Percentiles rank a stretch among this genome's conserved stretches.
phyloP scores from a whole-genome alignment of 2,888 invertebrate species.

The Ectropis crepuscularia region DNA sequence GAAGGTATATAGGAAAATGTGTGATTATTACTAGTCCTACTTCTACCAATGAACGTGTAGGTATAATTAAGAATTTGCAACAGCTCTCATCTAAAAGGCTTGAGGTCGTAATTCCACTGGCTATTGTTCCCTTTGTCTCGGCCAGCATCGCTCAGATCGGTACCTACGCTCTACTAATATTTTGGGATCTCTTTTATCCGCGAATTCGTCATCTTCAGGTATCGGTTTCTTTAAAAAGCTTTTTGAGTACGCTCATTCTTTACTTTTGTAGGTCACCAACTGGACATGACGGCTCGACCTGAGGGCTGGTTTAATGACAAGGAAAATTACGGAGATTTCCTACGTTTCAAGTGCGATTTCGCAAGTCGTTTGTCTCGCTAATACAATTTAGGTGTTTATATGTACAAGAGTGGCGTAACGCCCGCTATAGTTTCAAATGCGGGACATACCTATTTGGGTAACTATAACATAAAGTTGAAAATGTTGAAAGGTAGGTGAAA shows the following conservation, averaged over 20 bases:
- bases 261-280: constrained; percentile 39
- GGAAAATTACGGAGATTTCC: constrained; percentile 34
- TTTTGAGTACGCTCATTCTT: constrained; percentile 42
- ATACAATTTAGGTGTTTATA: constrained; percentile 3
- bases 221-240: constrained; percentile 45
- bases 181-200: constrained; percentile 45
- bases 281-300: constrained; percentile 41
- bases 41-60: constrained; percentile 48
- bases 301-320: constrained; percentile 33
- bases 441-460: constrained; percentile 31
- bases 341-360: constrained; percentile 25
- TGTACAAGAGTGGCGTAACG: constrained; percentile 6
- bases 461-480: constrained; percentile 63
- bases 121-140: constrained; percentile 67
- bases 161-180: constrained; percentile 49
- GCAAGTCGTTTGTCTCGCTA: constrained; percentile 9
- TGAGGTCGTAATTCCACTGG: constrained; percentile 62
- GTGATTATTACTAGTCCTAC: constrained; percentile 41
- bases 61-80: constrained; percentile 61
- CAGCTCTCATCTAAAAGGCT: constrained; percentile 58
- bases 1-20: too few relatives aligned
- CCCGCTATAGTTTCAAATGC: constrained; percentile 17
- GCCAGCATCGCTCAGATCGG: constrained; percentile 49
- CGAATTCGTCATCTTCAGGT: constrained; percentile 46
- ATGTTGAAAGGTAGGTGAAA: constrained; percentile 72